These are phyloP conservation scores for Peromyscus attwateri DNA, from an alignment of 2,797 vertebrate genomes.

Conservation along the genomic window DNA sequence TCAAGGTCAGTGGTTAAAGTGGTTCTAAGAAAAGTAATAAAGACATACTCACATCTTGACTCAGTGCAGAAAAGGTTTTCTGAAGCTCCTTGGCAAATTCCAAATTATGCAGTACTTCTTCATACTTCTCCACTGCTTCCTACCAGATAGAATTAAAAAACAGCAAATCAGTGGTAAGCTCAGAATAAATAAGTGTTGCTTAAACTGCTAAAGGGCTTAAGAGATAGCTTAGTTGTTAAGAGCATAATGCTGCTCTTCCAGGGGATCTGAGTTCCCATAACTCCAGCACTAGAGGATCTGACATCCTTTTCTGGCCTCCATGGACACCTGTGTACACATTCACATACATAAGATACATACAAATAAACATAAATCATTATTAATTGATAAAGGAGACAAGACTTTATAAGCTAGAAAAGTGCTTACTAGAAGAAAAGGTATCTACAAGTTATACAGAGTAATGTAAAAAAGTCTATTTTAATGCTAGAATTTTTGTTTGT, in stretches of 20 bases:
- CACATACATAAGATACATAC: neutral
- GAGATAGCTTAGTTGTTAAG: neutral
- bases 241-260: neutral
- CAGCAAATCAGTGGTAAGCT: conserved; percentile 36
- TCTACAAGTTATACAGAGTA: neutral
- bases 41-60: conserved; percentile 93
- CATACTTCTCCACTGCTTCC: conserved; percentile 95
- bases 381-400: neutral
- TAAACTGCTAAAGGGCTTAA: neutral
- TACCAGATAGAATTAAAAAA: conserved; percentile 83
- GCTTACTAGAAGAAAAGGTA: neutral
- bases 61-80: conserved; percentile 93
- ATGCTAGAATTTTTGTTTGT: neutral
- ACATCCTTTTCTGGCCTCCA: neutral
- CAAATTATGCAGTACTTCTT: conserved; percentile 96
- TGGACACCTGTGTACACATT: neutral
- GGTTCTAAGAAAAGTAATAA: conserved; percentile 38
- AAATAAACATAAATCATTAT: neutral
- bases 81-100: conserved; percentile 96
- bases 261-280: neutral
- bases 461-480: neutral
- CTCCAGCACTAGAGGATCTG: neutral
- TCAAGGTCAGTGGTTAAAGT: conserved; percentile 1
- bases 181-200: conserved; percentile 9
- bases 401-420: conserved; percentile 43